Evolutionary conservation across 2,797 vertebrate species (phyloP).

Genomic region (Argyrosomus regius): DNA sequence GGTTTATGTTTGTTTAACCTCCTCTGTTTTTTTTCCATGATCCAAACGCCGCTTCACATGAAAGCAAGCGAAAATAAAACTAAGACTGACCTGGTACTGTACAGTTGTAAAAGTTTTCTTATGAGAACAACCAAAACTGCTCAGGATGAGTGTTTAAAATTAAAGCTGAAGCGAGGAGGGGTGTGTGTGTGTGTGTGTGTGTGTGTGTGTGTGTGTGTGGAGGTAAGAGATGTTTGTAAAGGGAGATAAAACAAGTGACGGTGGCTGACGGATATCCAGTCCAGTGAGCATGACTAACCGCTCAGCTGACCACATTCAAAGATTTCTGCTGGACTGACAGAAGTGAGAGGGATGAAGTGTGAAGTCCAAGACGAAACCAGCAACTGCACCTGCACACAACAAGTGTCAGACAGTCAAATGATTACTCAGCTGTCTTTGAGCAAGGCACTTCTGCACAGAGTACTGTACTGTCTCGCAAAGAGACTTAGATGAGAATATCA

Average conservation of each 20-base stretch:
- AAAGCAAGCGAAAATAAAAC: constrained; percentile 44
- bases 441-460: constrained; percentile 12
- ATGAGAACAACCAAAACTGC: constrained; percentile 20
- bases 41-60: constrained; percentile 42
- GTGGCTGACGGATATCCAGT: constrained; percentile 44
- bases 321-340: constrained; percentile 12
- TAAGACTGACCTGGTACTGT: constrained; percentile 31
- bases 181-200: neutral
- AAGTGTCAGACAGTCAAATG: constrained; percentile 22
- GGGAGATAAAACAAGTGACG: constrained; percentile 29
- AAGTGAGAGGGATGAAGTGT: constrained; percentile 12
- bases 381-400: constrained; percentile 44
- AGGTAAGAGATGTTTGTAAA: constrained; percentile 1
- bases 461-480: neutral
- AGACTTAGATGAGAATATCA: neutral
- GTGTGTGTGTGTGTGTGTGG: too few relatives aligned
- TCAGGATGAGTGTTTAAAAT: constrained; percentile 19
- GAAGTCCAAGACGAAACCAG: constrained; percentile 16
- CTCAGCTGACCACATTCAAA: constrained; percentile 63
- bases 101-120: neutral
- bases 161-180: constrained; percentile 4
- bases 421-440: constrained; percentile 22
- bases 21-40: constrained; percentile 37
- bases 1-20: constrained; percentile 74
- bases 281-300: constrained; percentile 59